A percentile compares a stretch with the other conserved stretches of the same genome.
Evolutionary conservation across 2,888 invertebrate species (phyloP).

Genomic region (Dicycla oo): DNA sequence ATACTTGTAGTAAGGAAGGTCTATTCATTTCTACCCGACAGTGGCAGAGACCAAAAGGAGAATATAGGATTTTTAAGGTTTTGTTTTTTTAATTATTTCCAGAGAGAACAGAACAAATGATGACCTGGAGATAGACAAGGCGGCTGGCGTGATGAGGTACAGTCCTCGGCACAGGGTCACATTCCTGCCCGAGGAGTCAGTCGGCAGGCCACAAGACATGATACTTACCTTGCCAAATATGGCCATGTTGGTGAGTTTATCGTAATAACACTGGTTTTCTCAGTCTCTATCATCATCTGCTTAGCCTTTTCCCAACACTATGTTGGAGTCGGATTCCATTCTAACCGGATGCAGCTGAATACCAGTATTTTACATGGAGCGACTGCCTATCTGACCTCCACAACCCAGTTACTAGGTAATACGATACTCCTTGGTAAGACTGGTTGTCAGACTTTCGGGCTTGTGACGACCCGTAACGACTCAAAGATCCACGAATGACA

Average conservation of each 20-base stretch:
- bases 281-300: background rate
- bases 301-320: too few species aligned
- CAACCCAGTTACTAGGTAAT: too few species aligned
- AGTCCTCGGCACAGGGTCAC: slow-evolving; percentile 89
- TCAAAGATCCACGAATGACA: too few species aligned
- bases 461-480: too few species aligned
- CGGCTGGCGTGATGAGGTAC: slow-evolving; percentile 92
- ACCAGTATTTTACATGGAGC: too few species aligned
- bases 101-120: slow-evolving; percentile 92
- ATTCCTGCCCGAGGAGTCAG: slow-evolving; percentile 92
- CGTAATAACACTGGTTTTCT: background rate
- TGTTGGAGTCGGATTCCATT: too few species aligned
- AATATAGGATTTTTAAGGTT: too few species aligned
- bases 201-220: slow-evolving; percentile 91
- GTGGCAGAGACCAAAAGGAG: too few species aligned
- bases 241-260: slow-evolving; percentile 92
- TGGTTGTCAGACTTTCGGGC: too few species aligned
- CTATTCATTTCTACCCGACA: background rate
- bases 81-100: slow-evolving; percentile 16
- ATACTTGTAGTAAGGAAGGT: background rate
- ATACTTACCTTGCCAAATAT: slow-evolving; percentile 93
- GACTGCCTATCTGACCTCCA: too few species aligned
- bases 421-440: too few species aligned
- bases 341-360: too few species aligned
- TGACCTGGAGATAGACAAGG: slow-evolving; percentile 90